Conservation (phyloP, 2,113 vertebrate species). For the Odocoileus virginianus region DNA sequence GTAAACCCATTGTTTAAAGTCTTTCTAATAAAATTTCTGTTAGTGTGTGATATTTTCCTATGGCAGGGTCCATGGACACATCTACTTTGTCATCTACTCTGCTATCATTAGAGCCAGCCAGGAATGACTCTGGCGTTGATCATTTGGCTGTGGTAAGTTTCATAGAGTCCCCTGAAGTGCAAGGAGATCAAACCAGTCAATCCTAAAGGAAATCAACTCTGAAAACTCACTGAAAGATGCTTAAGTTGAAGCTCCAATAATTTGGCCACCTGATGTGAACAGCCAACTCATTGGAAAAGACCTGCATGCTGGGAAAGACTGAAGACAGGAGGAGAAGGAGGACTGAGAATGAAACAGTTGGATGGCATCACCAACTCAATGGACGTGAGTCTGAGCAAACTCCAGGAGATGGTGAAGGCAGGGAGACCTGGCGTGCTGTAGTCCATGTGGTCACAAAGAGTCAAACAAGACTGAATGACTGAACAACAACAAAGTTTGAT, state of each 20-base stretch:
- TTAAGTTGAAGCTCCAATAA: neutral
- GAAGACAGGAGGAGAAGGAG: neutral
- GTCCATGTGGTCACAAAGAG: neutral
- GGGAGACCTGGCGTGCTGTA: neutral
- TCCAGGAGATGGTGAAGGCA: neutral
- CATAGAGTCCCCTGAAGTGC: neutral
- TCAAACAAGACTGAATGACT: neutral
- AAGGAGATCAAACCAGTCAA: neutral
- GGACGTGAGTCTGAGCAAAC: neutral
- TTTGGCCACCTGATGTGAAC: neutral
- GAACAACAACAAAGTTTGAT: neutral
- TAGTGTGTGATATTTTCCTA: too few species aligned
- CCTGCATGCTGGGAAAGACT: neutral
- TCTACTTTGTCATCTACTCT: neutral
- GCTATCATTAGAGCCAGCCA: neutral
- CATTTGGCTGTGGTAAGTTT: neutral
- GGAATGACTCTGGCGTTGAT: neutral
- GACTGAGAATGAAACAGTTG: neutral
- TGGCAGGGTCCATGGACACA: neutral
- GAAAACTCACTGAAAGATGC: neutral
- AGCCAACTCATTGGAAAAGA: neutral
- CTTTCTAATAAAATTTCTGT: neutral
- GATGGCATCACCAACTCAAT: neutral
- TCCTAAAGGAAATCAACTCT: neutral
- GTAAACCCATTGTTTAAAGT: neutral